These are phyloP conservation scores for Notechis scutatus DNA, from an alignment of 2,113 vertebrate genomes.

Conservation along the genomic window DNA sequence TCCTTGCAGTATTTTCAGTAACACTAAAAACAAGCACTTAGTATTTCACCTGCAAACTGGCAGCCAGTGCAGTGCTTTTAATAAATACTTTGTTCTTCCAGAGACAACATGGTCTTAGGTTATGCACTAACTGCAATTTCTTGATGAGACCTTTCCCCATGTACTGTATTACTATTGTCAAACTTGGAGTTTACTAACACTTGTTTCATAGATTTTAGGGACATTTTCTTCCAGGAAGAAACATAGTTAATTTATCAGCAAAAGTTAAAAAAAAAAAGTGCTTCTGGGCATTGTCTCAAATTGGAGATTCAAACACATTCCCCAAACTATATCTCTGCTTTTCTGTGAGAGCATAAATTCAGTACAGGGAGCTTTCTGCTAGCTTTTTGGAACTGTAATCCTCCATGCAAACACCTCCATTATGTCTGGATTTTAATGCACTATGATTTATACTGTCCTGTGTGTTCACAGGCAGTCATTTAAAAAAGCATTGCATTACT, in stretches of 20 bases:
- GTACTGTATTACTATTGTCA: not conserved
- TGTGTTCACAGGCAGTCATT: not conserved
- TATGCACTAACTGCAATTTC: not conserved
- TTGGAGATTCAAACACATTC: not conserved
- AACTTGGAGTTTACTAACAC: not conserved
- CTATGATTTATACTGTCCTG: not conserved
- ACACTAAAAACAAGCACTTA: not conserved
- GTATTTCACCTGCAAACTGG: not conserved
- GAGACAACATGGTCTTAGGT: not conserved
- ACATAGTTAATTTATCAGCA: not conserved
- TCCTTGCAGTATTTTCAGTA: not conserved
- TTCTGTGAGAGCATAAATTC: not conserved
- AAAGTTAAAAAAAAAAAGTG: not conserved
- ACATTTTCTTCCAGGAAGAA: not conserved
- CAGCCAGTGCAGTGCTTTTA: not conserved
- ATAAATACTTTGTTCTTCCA: not conserved
- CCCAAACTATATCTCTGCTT: not conserved
- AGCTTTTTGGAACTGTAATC: not conserved
- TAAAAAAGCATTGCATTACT: not conserved
- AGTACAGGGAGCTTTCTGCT: not conserved
- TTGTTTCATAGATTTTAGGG: not conserved
- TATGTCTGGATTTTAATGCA: not conserved
- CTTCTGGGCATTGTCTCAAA: not conserved
- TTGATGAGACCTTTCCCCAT: not conserved
- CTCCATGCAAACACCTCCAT: not conserved